Conservation (phyloP, 2,797 vertebrate genomes). For the Scolopax bukidnonensis region DNA sequence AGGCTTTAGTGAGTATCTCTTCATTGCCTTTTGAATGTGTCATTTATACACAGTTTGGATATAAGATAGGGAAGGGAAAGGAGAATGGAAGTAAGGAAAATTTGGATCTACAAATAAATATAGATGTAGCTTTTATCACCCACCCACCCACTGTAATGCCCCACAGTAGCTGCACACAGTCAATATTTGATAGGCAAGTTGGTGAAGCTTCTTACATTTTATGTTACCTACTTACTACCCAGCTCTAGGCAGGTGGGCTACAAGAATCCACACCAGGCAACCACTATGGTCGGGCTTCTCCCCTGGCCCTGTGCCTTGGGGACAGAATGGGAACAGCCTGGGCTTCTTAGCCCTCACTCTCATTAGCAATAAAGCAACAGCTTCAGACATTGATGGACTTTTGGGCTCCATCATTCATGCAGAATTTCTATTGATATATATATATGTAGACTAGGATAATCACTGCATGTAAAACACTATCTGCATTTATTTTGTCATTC, state of each 20-base stretch:
- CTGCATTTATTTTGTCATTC: not conserved
- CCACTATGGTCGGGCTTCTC: not conserved
- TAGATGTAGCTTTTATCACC: not conserved
- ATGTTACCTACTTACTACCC: not conserved
- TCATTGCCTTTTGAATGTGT: not conserved
- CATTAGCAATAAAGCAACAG: not conserved
- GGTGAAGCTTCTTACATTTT: not conserved
- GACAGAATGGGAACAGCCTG: not conserved
- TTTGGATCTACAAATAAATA: not conserved
- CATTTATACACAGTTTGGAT: not conserved
- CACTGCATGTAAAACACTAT: not conserved
- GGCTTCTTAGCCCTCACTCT: not conserved
- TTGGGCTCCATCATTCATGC: not conserved
- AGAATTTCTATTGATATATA: not conserved
- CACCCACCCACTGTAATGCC: not conserved
- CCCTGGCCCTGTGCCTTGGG: not conserved
- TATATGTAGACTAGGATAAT: not conserved
- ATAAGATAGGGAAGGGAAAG: not conserved
- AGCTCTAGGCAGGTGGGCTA: not conserved
- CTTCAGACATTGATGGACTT: not conserved
- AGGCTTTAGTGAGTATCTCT: not conserved
- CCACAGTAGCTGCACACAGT: not conserved
- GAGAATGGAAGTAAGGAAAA: not conserved
- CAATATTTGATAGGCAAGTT: slow-evolving; percentile 30
- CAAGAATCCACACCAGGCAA: not conserved